Base-by-base conservation (phyloP, 1,140 invertebrate genomes). In the Pseudachorutes palmiensis region DNA sequence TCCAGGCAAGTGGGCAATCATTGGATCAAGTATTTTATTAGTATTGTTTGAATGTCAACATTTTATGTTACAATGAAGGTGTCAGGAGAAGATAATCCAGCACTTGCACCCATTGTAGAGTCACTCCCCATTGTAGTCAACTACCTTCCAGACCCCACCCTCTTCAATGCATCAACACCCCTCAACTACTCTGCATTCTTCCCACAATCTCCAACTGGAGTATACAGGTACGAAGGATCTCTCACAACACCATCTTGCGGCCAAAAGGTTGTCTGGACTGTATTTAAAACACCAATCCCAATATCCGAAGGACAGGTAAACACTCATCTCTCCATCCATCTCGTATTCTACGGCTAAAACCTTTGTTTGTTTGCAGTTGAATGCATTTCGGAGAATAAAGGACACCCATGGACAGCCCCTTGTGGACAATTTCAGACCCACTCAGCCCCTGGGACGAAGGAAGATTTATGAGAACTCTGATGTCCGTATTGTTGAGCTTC, bases 211-310 rank as follows among this genome's bases (percentile, higher is more conserved):
- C n/a, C n/a, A n/a, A 36, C 65, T 26, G 63, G 68, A 22, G 77
- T 78, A 69, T 83, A 76, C 72, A 75, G 80, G 0, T 84, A 84
- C 73, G 71, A 78, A 55, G 83, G 83, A 0, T 83, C 82, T 1
- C 73, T 84, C n/a, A 84, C 83, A 1, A 83, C 82, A 12, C 67
- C 67, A 0, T 74, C 75, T 0, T 84, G 83, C 68, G 78, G 78
- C 62, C 81, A 83, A 66, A 77, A 77, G 62, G 82, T 84, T 29
- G 74, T 76, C 1, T 84, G 83, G 83, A 81, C 80, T 2, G 76
- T 84, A 2, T 80, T 83, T 68, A 72, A 77, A 45, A 65, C 76
- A 22, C 74, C 78, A 41, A 72, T 79, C 31, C 71, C 70, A 16
- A 77, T 82, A 36, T 76, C 77, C 22, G 60, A 72, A 29, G 60